phyloP scores from a whole-genome alignment of 2,113 vertebrate genomes.

The Larimichthys polyactis region DNA sequence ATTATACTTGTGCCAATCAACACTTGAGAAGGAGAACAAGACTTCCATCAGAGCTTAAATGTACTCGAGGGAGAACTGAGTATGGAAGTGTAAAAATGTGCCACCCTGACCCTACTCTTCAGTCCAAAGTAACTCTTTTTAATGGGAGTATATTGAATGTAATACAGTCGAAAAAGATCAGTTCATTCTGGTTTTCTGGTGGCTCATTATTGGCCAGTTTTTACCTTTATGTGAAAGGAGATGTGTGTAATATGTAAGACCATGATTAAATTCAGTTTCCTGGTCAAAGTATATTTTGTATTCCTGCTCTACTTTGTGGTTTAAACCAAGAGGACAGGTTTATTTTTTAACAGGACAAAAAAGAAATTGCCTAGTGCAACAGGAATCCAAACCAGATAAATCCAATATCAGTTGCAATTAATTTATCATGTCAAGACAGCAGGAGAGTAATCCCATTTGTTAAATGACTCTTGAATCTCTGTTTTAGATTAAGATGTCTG shows the following conservation, averaged over 20 bases:
- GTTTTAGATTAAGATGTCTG: conserved; percentile 92
- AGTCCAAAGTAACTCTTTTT: too few species aligned
- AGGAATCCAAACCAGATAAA: conserved; percentile 35
- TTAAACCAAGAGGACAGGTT: background rate
- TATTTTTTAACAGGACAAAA: background rate
- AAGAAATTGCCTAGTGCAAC: background rate
- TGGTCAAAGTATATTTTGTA: background rate
- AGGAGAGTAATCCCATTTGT: conserved; percentile 62
- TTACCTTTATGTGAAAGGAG: background rate
- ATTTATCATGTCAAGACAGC: conserved; percentile 54
- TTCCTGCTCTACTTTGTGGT: background rate
- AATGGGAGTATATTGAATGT: background rate
- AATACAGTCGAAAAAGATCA: background rate
- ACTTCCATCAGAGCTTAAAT: background rate
- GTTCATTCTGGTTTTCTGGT: background rate
- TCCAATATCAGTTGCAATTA: conserved; percentile 50
- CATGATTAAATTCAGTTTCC: conserved; percentile 3
- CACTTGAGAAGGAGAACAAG: background rate
- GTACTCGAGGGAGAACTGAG: background rate
- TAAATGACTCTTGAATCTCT: conserved; percentile 64
- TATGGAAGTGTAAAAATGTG: background rate
- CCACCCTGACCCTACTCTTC: too few species aligned
- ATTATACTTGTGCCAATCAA: background rate
- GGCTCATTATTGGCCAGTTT: background rate
- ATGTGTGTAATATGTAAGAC: background rate